Evolutionary conservation across 2,888 invertebrate species (phyloP), one percentile per base, ranked within the genome.

Genomic region (Papilio elwesi): DNA sequence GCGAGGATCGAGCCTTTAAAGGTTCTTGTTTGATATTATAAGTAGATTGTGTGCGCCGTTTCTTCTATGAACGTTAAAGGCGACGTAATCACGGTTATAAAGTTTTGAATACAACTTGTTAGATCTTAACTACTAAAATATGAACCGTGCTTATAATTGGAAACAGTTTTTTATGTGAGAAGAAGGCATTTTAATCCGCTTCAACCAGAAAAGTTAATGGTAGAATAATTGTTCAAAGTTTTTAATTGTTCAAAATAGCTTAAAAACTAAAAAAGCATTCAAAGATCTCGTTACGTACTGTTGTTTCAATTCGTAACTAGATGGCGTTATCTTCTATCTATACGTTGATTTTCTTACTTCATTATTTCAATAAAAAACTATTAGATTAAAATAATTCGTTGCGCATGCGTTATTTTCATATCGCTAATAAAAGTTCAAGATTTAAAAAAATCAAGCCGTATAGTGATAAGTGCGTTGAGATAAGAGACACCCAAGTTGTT

Each of bases 401-500:
- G 36, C 12, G 65, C n/a, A 55, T 53, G 55, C 48, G 55, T 26
- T 26, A 26, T 70, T 70, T 70, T 63, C 36, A 55, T 57, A 64
- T 49, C 47, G 13, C 6, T n/a, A 65, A 65, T 55, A 65, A 65
- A 70, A 52, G 10, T 47, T 36, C 3, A 43, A 53, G 26, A n/a
- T 67, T 67, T 67, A 49, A 62, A 68, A 64, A 70, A 70, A 38
- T 57, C 65, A 38, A 53, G 36, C 47, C 70, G 15, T 65, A 55
- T 36, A 47, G 49, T 70, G 63, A 68, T 64, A 68, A 64, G 47
- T 26, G 64, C 38, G 55, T 15, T 36, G 47, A 53, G 71, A 72
- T 72, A 72, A 72, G 52, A 68, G 55, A 73, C 68, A 55, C 63
- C 72, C 72, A 68, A 72, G 71, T 64, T 49, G 72, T 68, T 68